phyloP scores from a whole-genome alignment of 2,888 invertebrate genomes.

The Nipponacmea schrenckii region DNA sequence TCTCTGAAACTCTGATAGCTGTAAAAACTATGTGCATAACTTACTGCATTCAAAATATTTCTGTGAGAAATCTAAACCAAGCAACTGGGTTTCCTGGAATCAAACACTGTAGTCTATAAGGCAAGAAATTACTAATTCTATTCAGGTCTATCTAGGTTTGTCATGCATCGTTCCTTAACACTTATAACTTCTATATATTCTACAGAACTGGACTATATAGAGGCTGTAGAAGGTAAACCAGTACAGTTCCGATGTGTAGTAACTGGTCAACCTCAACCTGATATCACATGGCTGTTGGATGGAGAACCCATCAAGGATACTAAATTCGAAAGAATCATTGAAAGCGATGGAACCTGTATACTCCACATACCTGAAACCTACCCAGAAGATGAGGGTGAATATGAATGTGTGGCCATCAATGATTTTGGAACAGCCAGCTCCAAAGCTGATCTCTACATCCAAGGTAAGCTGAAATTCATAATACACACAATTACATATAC shows the following conservation, averaged over 20 bases:
- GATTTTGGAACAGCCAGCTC: slow-evolving; percentile 94
- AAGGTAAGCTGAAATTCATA: slow-evolving; percentile 41
- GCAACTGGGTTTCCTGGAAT: too few relatives aligned
- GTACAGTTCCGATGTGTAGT: slow-evolving; percentile 54
- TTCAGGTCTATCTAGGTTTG: too few relatives aligned
- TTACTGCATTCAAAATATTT: too few relatives aligned
- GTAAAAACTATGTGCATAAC: too few relatives aligned
- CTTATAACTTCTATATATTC: slow-evolving; percentile 17
- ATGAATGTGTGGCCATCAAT: slow-evolving; percentile 93
- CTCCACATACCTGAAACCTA: slow-evolving; percentile 93
- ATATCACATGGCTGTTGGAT: slow-evolving; percentile 84
- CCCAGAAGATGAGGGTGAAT: slow-evolving; percentile 94
- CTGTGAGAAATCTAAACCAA: too few relatives aligned
- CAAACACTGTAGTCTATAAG: too few relatives aligned
- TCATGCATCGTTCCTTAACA: too few relatives aligned
- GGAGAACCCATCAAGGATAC: slow-evolving; percentile 73
- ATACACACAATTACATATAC: too few relatives aligned
- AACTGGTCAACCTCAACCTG: slow-evolving; percentile 61
- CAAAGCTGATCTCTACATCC: slow-evolving; percentile 61
- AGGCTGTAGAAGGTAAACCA: slow-evolving; percentile 49
- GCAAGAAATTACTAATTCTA: too few relatives aligned
- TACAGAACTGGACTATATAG: slow-evolving; percentile 45
- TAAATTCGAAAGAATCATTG: slow-evolving; percentile 44
- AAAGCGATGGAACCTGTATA: slow-evolving; percentile 74
- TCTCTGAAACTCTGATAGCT: too few relatives aligned